Conservation (phyloP, 2,797 vertebrate genomes). For the Clarias platycephalus region DNA sequence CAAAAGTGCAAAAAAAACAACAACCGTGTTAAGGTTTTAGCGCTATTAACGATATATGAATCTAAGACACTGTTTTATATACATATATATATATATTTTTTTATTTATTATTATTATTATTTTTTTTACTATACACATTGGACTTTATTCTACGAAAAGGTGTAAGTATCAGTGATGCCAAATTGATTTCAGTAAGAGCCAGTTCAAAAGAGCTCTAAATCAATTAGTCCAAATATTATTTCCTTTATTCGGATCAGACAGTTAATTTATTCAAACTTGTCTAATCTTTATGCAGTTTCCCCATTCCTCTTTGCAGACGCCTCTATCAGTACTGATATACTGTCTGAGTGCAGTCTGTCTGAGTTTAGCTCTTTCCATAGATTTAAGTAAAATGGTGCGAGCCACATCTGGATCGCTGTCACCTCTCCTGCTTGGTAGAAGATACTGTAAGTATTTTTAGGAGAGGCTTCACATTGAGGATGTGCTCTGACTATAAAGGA, state of each 20-base stretch:
- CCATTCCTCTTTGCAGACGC: constrained; percentile 79
- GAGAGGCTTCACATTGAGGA: neutral
- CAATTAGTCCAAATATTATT: constrained; percentile 60
- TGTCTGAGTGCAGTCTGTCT: constrained; percentile 76
- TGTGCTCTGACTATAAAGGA: neutral
- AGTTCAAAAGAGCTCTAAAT: neutral
- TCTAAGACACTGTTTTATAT: neutral
- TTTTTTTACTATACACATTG: too few relatives aligned
- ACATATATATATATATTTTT: too few relatives aligned
- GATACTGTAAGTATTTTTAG: neutral
- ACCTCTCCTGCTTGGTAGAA: neutral
- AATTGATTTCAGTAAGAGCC: constrained; percentile 4
- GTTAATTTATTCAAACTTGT: constrained; percentile 85
- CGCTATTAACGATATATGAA: neutral
- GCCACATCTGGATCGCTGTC: constrained; percentile 8
- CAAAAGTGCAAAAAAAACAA: neutral
- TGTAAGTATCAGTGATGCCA: neutral
- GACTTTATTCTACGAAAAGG: neutral
- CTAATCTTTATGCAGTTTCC: constrained; percentile 79
- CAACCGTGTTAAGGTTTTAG: neutral
- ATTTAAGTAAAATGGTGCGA: neutral
- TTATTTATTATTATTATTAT: too few relatives aligned
- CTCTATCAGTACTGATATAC: constrained; percentile 87
- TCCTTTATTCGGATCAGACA: constrained; percentile 84
- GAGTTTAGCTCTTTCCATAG: constrained; percentile 7